Evolutionary conservation across 2,888 invertebrate genomes (phyloP).

Genomic region (Stenoptilia bipunctidactyla): DNA sequence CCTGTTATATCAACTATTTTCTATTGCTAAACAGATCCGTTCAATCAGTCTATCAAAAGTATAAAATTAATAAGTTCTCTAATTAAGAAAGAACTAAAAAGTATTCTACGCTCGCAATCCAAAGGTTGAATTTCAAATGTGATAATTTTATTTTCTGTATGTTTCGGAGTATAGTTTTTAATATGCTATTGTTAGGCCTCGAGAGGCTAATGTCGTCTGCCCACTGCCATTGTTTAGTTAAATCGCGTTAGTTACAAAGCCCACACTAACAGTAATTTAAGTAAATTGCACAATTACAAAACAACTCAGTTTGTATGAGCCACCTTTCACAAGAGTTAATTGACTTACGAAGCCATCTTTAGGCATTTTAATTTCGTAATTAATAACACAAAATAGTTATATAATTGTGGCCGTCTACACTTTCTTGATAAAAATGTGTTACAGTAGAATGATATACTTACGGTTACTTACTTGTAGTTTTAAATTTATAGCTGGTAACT

Average conservation of each 20-base stretch:
- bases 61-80: too few relatives aligned
- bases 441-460: too few relatives aligned
- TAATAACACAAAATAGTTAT: too few relatives aligned
- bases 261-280: constrained; percentile 23
- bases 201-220: constrained; percentile 27
- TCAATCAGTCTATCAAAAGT: too few relatives aligned
- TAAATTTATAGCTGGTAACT: too few relatives aligned
- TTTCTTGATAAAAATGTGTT: too few relatives aligned
- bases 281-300: constrained; percentile 27
- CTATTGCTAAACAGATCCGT: constrained; percentile 12
- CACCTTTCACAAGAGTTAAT: constrained; percentile 15
- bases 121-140: neutral
- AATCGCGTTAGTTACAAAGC: constrained; percentile 25
- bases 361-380: neutral
- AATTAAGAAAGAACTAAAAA: too few relatives aligned
- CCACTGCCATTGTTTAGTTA: constrained; percentile 43
- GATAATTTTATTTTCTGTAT: constrained; percentile 5
- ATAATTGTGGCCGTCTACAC: too few relatives aligned
- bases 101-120: too few relatives aligned
- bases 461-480: too few relatives aligned
- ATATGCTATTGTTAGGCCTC: constrained; percentile 28
- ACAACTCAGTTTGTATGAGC: constrained; percentile 17
- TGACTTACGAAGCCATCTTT: neutral
- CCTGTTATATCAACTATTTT: constrained; percentile 21
- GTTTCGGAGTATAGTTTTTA: constrained; percentile 19